Evolutionary conservation across 2,797 vertebrate genomes (phyloP), one percentile per base, ranked within the genome.

Genomic region (Girardinus metallicus): DNA sequence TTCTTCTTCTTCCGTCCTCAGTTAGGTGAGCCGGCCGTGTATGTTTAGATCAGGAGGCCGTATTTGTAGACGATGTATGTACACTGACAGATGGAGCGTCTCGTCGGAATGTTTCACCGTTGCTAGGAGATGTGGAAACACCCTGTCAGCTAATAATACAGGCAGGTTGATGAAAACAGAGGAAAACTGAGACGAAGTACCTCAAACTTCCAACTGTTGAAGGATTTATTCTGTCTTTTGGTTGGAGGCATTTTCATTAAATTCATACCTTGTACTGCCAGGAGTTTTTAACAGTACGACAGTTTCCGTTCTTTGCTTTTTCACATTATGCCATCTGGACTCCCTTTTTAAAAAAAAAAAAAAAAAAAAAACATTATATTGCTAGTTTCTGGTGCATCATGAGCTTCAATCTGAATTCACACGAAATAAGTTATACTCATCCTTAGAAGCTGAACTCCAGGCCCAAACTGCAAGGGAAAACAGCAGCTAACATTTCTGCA

Each of bases 81-180:
- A 87, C 81, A 86, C 76, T 26, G 83, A 91, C 89, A 89, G 91
- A 94, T 93, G 86, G 91, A 88, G 72, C 2, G 66, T 85, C 87
- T 89, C 5, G 75, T 89, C 5, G 73, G 85, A 88, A 88, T 86
- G 83, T 91, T 87, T 92, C 46, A 53, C 78, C 73, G 86, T 90
- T 93, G 87, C 92, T 88, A 88, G 77, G 90, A 82, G 81, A 91
- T n/a, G 46, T 82, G 86, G 87, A 92, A 91, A 90, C 85, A 79
- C 88, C 83, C 84, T 74, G 84, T 85, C 85, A 80, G 81, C 83
- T 81, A 84, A 81, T 87, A 83, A 82, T 86, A 83, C 75, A 78
- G 78, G 80, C 77, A 82, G 75, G 89, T 82, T 83, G 84, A 89
- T 75, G 84, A 78, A 75, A 74, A 86, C 77, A 76, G 64, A 62